Evolutionary conservation across 2,888 invertebrate genomes (phyloP).

Genomic region (Ophion ellenae): DNA sequence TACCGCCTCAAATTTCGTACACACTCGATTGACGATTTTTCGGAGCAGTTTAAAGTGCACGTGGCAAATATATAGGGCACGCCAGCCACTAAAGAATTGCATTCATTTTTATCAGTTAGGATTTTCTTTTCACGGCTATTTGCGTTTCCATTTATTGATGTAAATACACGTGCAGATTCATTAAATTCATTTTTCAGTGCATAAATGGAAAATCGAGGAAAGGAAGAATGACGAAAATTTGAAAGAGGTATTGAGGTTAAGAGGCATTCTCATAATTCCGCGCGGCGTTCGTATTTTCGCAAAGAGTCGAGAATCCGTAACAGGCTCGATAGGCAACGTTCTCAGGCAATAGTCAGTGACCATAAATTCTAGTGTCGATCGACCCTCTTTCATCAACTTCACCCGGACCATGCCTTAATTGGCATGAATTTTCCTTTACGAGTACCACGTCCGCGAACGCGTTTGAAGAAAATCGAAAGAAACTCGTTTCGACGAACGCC

Average conservation of each 20-base stretch:
- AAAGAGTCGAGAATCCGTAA: conserved; percentile 47
- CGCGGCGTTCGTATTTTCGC: conserved; percentile 21
- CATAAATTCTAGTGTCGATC: conserved; percentile 12
- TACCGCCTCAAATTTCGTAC: no score
- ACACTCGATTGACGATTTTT: no score
- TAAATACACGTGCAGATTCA: no score
- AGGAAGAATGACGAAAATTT: background rate
- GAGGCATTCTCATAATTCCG: conserved; percentile 26
- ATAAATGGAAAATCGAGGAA: no score
- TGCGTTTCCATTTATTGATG: no score
- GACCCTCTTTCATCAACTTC: conserved; percentile 16
- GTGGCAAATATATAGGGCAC: no score
- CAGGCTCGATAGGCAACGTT: conserved; percentile 26
- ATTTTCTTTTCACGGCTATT: no score
- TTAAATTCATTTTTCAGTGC: no score
- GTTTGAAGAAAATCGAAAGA: conserved; percentile 19
- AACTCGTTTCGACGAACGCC: conserved; percentile 31
- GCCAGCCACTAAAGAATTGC: no score
- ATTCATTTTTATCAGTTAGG: no score
- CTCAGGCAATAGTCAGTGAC: conserved; percentile 59
- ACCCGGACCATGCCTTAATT: conserved; percentile 50
- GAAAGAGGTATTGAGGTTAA: conserved; percentile 38
- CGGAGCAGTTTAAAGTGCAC: no score
- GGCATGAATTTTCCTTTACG: conserved; percentile 51
- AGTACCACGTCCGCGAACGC: conserved; percentile 14